A percentile compares a stretch with the other conserved stretches of the same genome.
Conservation (phyloP, 2,113 vertebrate genomes). For the Brienomyrus longianalis region DNA sequence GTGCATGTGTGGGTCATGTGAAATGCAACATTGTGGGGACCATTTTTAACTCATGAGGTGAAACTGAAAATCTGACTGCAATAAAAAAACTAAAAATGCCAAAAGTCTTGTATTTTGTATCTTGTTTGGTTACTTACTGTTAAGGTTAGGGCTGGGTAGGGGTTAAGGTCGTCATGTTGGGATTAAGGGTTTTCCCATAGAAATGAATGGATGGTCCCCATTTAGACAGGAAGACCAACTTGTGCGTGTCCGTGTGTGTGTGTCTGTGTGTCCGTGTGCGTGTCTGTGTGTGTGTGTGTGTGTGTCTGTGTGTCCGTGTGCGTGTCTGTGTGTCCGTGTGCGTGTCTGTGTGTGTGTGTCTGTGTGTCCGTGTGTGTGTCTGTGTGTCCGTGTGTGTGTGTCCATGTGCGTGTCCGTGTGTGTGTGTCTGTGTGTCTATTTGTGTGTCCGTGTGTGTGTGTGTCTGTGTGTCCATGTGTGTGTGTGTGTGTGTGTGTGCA, state of each 20-base stretch:
- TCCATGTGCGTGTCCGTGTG: neutral
- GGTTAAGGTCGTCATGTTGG: too few relatives aligned
- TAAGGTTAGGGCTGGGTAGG: too few relatives aligned
- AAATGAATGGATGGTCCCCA: neutral
- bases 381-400: neutral
- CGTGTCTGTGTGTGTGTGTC: neutral
- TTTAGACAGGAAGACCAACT: too few relatives aligned
- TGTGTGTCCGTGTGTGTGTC: too few relatives aligned
- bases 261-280: neutral
- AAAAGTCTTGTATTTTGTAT: too few relatives aligned
- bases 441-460: neutral
- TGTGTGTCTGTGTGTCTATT: neutral
- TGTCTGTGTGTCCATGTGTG: neutral
- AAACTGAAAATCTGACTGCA: too few relatives aligned
- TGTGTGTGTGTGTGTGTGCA: neutral
- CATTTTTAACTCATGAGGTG: too few relatives aligned
- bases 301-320: too few relatives aligned
- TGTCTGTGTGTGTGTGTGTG: neutral
- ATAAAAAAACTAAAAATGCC: too few relatives aligned
- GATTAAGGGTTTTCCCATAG: too few relatives aligned
- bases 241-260: too few relatives aligned
- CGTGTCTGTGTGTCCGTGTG: slow-evolving; percentile 17
- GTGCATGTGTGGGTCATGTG: neutral
- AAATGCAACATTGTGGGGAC: neutral
- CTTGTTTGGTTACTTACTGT: too few relatives aligned